Base-by-base conservation (phyloP, 2,888 invertebrate genomes). In the Rhorus exstirpatorius region DNA sequence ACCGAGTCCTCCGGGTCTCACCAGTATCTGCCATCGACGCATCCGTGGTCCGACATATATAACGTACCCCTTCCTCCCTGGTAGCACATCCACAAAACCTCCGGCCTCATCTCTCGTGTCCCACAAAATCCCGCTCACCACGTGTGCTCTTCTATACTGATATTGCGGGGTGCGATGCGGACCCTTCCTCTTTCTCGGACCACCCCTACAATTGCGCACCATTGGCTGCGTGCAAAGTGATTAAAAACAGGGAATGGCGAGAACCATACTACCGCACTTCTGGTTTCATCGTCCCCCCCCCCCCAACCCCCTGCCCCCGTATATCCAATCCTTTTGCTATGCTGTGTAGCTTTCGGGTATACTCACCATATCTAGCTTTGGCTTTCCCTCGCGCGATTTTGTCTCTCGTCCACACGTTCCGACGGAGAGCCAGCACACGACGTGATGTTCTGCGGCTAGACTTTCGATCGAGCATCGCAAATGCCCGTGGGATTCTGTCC, bases 211-310 rank as follows among this genome's bases (percentile, higher is more conserved):
- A 80, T 84, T 82, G 86, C 86, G 79, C 84, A 83, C 88, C 88
- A 89, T 89, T 89, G 88, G 87, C 85, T 88, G 87, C 88, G 88
- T 89, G 88, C 89, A 88, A 89, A 89, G 89, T 89, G 89, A 89
- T 89, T 88, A 89, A 89, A 89, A 89, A 88, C 88, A 88, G 84
- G 86, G 88, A 85, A 89, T 72, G 75, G 81, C 85, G 81, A n/a
- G n/a, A 35, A 81, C 79, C 82, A 83, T 83, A 85, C 87, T 81
- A 75, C 82, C 85, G n/a, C n/a, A 85, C 68, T 79, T 72, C 79
- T 58, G 74, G 78, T 35, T 78, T 70, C 55, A 78, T 55, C 65
- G 49, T 58, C 10, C 41, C 14, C 31, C 14, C 53, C 55, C 81
- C 58, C 65, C 49, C n/a, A n/a, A n/a, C 55, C 81, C 58, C 65